Evolutionary conservation across 2,888 invertebrate genomes (phyloP).

Genomic region (Caenorhabditis sp.): DNA sequence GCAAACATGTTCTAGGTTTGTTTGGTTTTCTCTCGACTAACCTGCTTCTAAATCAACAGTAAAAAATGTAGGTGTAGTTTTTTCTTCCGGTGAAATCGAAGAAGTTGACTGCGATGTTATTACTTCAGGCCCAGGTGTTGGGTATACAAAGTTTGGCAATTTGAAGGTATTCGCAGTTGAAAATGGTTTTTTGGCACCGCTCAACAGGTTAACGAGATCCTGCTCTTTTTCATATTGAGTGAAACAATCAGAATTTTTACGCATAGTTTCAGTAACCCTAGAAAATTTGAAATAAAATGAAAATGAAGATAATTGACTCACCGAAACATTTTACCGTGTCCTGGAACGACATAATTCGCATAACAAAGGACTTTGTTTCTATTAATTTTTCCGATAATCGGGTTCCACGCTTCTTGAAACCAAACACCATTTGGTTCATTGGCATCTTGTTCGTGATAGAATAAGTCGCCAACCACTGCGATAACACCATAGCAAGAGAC

Average conservation of each 20-base stretch:
- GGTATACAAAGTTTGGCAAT: neutral
- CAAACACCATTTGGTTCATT: conserved; percentile 52
- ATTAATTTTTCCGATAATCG: conserved; percentile 54
- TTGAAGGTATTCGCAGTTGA: conserved; percentile 11
- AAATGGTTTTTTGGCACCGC: conserved; percentile 1
- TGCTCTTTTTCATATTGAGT: conserved; percentile 19
- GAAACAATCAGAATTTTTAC: conserved; percentile 30
- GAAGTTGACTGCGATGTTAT: neutral
- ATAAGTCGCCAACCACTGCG: conserved; percentile 63
- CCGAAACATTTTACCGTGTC: conserved; percentile 73
- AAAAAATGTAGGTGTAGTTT: conserved; percentile 22
- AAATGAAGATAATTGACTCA: conserved; percentile 5
- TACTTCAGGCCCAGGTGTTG: neutral
- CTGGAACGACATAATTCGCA: conserved; percentile 72
- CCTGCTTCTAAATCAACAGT: conserved; percentile 39
- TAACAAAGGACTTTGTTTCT: conserved; percentile 58
- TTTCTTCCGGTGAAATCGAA: neutral
- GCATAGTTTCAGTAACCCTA: conserved; percentile 50
- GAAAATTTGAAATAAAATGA: neutral
- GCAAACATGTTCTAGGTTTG: neutral
- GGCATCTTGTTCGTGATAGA: conserved; percentile 63
- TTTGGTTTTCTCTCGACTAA: neutral
- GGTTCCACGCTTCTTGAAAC: conserved; percentile 65
- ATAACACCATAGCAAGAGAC: conserved; percentile 60
- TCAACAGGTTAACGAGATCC: neutral